Evolutionary conservation across 1,140 invertebrate species (phyloP).

Genomic region (Brachionus paranguensis): DNA sequence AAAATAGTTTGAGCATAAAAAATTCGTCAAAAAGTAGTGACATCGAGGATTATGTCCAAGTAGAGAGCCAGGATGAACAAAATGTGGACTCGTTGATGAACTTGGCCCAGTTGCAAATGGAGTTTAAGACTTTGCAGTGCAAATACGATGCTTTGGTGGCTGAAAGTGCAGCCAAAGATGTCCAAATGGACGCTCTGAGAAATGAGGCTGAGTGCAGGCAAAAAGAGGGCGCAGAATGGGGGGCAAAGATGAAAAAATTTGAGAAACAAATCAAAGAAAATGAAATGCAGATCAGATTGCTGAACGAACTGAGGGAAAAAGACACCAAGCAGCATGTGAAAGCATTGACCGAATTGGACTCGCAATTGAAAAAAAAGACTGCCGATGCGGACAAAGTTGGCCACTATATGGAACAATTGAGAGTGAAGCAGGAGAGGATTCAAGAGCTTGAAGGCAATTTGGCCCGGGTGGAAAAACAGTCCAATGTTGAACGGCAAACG

Average conservation of each 20-base stretch:
- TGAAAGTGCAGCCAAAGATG: not conserved
- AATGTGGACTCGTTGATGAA: not conserved
- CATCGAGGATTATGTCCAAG: slow-evolving; percentile 3
- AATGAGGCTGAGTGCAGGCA: not conserved
- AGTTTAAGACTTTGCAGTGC: not conserved
- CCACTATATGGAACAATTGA: slow-evolving; percentile 30
- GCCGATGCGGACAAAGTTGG: slow-evolving; percentile 34
- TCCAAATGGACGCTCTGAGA: not conserved
- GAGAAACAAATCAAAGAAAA: slow-evolving; percentile 33
- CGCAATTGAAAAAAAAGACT: slow-evolving; percentile 38
- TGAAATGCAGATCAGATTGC: slow-evolving; percentile 22
- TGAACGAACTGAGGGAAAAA: slow-evolving; percentile 31
- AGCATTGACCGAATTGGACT: not conserved
- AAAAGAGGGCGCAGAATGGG: not conserved
- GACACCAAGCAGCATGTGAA: slow-evolving; percentile 34
- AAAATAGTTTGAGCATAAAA: not conserved
- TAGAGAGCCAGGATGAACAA: not conserved
- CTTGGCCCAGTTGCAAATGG: slow-evolving; percentile 3
- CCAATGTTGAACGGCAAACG: slow-evolving; percentile 19
- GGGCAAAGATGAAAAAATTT: not conserved
- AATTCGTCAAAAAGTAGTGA: not conserved
- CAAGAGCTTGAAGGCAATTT: slow-evolving; percentile 18
- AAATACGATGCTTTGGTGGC: not conserved
- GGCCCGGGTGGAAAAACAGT: slow-evolving; percentile 26
- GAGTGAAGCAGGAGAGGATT: slow-evolving; percentile 23